Evolutionary conservation across 2,113 vertebrate species (phyloP).

Genomic region (Plecturocebus donacophilus): DNA sequence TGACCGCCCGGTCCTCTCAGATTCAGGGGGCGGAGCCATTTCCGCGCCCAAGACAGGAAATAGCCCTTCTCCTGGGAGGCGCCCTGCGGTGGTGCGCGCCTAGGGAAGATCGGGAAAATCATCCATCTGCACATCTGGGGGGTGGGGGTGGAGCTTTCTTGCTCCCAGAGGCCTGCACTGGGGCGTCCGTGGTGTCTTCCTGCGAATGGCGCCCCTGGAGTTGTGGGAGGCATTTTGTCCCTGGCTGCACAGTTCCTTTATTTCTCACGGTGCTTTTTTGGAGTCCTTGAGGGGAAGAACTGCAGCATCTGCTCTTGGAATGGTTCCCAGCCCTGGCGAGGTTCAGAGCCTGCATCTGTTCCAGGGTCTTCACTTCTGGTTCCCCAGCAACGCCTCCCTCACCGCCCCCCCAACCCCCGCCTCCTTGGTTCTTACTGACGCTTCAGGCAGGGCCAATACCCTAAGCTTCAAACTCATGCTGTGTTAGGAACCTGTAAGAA

Average conservation of each 20-base stretch:
- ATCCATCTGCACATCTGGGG: not conserved
- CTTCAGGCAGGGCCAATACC: not conserved
- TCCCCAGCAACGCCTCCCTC: not conserved
- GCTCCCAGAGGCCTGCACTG: not conserved
- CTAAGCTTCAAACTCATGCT: not conserved
- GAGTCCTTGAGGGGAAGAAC: not conserved
- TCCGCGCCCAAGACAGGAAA: not conserved
- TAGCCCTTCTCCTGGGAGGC: constrained; percentile 1
- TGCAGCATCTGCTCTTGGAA: not conserved
- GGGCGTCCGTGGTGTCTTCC: not conserved
- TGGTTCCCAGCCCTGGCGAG: not conserved
- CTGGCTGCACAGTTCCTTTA: not conserved
- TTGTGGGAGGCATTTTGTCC: not conserved
- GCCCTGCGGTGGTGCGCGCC: not conserved
- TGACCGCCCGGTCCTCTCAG: not conserved
- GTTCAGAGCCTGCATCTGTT: not conserved
- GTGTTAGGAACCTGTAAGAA: not conserved
- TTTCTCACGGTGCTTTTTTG: not conserved
- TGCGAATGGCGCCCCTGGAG: not conserved
- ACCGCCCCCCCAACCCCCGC: too few relatives aligned
- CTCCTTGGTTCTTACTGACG: not conserved
- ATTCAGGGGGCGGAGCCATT: not conserved
- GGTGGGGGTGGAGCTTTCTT: not conserved
- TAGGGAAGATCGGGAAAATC: not conserved
- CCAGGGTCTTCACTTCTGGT: not conserved